Evolutionary conservation across 2,797 vertebrate species (phyloP).

Genomic region (Anabacerthia variegaticeps): DNA sequence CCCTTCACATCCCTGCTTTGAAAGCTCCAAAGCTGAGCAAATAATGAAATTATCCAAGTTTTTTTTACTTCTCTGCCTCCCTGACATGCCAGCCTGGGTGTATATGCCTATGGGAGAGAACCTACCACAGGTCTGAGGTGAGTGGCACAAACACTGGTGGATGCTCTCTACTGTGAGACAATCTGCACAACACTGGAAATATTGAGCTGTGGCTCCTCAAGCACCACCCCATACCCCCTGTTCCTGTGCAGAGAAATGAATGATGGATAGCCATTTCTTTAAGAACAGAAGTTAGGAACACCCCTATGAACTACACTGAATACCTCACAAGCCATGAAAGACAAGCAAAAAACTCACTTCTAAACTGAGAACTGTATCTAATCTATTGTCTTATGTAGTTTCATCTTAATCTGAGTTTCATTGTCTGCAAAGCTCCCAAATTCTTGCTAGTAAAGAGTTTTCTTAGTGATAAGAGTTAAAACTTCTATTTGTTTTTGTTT

Average conservation of each 20-base stretch:
- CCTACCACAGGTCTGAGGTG: not conserved
- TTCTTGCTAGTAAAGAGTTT: not conserved
- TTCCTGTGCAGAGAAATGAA: not conserved
- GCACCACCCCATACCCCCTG: not conserved
- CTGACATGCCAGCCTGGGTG: not conserved
- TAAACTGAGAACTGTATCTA: not conserved
- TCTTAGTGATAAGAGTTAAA: not conserved
- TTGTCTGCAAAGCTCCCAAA: not conserved
- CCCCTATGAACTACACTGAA: not conserved
- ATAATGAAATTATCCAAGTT: not conserved
- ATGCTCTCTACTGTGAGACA: not conserved
- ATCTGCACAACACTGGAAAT: not conserved
- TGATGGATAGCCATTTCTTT: not conserved
- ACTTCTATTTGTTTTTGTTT: not conserved
- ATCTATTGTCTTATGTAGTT: not conserved
- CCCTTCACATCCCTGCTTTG: not conserved
- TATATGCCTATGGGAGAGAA: accelerated
- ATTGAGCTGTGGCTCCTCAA: not conserved
- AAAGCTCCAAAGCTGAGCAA: not conserved
- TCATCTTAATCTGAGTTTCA: not conserved
- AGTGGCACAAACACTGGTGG: not conserved
- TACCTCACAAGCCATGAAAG: not conserved
- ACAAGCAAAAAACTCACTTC: not conserved
- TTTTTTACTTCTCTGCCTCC: not conserved
- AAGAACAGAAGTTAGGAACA: not conserved